Evolutionary conservation across 2,888 invertebrate species (phyloP), one percentile per base, ranked within the genome.

Genomic region (Drosophila mimica): DNA sequence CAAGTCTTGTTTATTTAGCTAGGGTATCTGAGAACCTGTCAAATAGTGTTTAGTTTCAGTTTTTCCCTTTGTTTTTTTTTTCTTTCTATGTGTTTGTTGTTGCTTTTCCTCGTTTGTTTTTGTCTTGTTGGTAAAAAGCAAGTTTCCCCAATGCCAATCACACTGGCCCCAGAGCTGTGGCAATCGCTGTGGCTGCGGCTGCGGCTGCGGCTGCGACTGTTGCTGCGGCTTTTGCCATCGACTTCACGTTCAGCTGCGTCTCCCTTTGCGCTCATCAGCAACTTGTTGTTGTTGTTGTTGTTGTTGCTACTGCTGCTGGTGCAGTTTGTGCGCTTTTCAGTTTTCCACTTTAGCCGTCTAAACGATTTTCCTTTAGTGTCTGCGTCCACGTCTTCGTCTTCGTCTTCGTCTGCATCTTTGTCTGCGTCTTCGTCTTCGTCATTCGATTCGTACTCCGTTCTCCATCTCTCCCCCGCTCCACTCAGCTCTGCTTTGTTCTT

Each of bases 101-200:
- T 31, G 17, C 34, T 64, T 58, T 48, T 61, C 36, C 20, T 57
- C 61, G 48, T 67, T 71, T 71, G 65, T 71, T 76, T 70, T 71
- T 66, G 72, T 71, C 48, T 60, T 66, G 74, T 60, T 74, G 74
- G 70, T 79, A 76, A 78, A 61, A 79, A 77, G 79, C 79, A 77
- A 77, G 79, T 70, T 77, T 77, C 61, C 65, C 79, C 75, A 77
- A 75, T 77, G 79, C 77, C 77, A 77, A 77, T 77, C 75, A 79
- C 70, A 70, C 59, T 62, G 65, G 70, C 62, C 74, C 76, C 75
- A 78, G 60, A 67, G 78, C 74, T 72, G 61, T 76, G 75, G 67
- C 67, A 54, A 54, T 20, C 20, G 9, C 57, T 69, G 58, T 48
- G 69, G 52, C 74, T 61, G 40, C 31, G 38, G 9, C 57, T 67